Conservation (phyloP, 2,113 vertebrate genomes). For the Xiphias gladius region DNA sequence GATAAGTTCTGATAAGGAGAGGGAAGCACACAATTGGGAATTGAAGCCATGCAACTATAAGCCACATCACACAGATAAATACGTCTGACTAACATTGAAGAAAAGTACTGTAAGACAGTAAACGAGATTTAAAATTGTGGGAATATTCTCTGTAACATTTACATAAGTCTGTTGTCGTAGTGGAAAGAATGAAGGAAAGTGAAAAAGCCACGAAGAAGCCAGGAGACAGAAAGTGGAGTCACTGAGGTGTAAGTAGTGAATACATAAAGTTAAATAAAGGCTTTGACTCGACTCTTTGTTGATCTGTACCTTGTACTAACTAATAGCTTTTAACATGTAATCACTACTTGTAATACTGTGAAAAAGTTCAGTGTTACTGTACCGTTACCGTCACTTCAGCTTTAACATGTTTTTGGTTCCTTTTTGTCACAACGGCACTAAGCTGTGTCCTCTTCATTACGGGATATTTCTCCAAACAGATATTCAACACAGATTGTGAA, state of each 20-base stretch:
- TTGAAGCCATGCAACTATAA: background rate
- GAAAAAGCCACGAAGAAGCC: background rate
- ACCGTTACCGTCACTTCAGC: no score
- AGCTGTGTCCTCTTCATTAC: background rate
- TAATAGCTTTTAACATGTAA: background rate
- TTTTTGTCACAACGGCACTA: background rate
- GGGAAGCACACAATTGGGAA: background rate
- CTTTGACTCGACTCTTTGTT: background rate
- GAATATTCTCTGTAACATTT: background rate
- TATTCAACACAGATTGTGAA: background rate
- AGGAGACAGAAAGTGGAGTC: background rate
- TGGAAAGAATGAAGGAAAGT: background rate
- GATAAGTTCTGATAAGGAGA: constrained; percentile 18
- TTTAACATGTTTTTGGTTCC: no score
- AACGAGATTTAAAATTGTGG: background rate
- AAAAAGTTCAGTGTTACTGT: no score
- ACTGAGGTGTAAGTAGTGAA: background rate
- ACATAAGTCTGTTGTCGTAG: background rate
- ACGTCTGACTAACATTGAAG: background rate
- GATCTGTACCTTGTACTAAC: background rate
- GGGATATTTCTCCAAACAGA: background rate
- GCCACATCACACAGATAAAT: background rate
- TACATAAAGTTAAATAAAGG: background rate
- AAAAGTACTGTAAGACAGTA: background rate
- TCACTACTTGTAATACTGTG: background rate